Base-by-base conservation (phyloP, 2,113 vertebrate species). In the Reinhardtius hippoglossoides region DNA sequence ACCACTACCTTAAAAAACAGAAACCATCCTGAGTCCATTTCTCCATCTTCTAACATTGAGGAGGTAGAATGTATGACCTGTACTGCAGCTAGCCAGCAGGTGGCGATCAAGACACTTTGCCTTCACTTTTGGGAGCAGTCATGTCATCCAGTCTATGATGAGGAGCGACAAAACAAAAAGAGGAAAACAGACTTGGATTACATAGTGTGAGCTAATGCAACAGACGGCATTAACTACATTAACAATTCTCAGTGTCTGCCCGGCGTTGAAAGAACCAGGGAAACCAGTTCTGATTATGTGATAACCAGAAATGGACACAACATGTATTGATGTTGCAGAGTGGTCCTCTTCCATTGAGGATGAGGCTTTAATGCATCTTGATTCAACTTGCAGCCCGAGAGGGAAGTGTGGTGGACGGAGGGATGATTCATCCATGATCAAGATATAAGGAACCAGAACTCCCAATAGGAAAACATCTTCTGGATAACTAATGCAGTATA, bases 391-490 rank as follows among this genome's bases (percentile, higher is more conserved):
- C 61, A 31, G 37, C 65, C 66, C 80, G 54, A 55, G 40, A 81
- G 54, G 59, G 40, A 80, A 46, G 40, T 14, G 60, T 31, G 55
- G 42, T 16, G 54, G 40, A 67, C 13, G 37, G 18, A 60, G 35
- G 60, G 76, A 83, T 76, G 66, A 81, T 81, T 76, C 70, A 81
- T 80, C 69, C 14, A 21, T 76, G n/a, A 89, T 88, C 44, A 69
- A 84, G 80, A 88, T 71, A 76, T 26, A 61, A 86, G 65, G 42
- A 88, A 58, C 83, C 87, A 88, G 84, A 85, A 61, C 80, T 70
- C 64, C 64, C 40, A 24, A 63, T 40, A 52, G 31, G 44, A 75
- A 78, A 78, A 75, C 76, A 80, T 87, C 86, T 46, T 74, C 71
- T 70, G 63, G 83, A 88, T 87, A 86, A 82, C 20, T 20, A 78